Conservation (phyloP, 2,797 vertebrate species). For the Hapalemur alaotrensis region DNA sequence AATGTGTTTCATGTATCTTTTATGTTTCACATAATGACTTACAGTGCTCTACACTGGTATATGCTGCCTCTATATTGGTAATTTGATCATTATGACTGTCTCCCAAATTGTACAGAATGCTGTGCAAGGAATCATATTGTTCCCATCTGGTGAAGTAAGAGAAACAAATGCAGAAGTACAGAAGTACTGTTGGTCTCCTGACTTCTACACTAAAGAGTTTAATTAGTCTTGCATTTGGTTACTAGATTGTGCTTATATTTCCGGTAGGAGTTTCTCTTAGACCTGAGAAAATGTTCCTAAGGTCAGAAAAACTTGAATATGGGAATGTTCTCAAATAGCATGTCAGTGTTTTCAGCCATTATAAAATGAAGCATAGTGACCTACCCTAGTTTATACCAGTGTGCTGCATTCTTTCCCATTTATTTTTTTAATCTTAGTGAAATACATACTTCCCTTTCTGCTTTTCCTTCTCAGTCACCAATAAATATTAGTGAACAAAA, state of each 20-base stretch:
- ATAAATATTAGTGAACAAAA: not conserved
- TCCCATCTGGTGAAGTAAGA: constrained; percentile 52
- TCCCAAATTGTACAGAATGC: constrained; percentile 12
- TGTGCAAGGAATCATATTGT: constrained; percentile 34
- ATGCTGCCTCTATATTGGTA: constrained; percentile 25
- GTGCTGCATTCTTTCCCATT: not conserved
- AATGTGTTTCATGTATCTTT: not conserved
- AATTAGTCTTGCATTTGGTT: not conserved
- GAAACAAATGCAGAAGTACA: not conserved
- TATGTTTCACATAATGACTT: constrained; percentile 19
- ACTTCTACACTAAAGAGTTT: not conserved
- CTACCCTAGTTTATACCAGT: not conserved
- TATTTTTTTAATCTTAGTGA: not conserved
- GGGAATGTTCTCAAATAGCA: not conserved
- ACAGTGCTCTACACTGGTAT: constrained; percentile 3
- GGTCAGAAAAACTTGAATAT: not conserved
- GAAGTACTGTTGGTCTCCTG: not conserved
- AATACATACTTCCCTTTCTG: not conserved
- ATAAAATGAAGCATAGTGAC: not conserved
- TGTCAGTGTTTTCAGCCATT: not conserved
- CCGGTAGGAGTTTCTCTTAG: not conserved
- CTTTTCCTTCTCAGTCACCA: not conserved
- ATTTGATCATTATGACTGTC: constrained; percentile 28
- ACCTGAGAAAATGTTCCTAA: not conserved
- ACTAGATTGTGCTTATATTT: not conserved